Evolutionary conservation across 2,113 vertebrate genomes (phyloP).

Genomic region (Ovis aries): ARS-UI_Ramb_v3.0 NC_056063.1:70035001-70035500

Average conservation of each 20-base stretch:
- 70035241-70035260: not conserved
- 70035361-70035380: not conserved
- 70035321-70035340: not conserved
- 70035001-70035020: not conserved
- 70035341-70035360: not conserved
- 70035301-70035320: not conserved
- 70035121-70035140: not conserved
- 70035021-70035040: not conserved
- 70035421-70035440: not conserved
- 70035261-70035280: not conserved
- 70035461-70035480: not conserved
- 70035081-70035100: not conserved
- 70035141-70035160: fast-evolving
- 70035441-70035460: not conserved
- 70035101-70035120: fast-evolving
- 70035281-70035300: not conserved
- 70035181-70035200: not conserved
- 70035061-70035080: not conserved
- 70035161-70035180: not conserved
- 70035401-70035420: too few species aligned
- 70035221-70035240: not conserved
- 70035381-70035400: too few species aligned
- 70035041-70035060: not conserved
- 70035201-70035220: not conserved
- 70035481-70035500: not conserved